Conservation (phyloP, 2,113 vertebrate species). For the Ictalurus furcatus region DNA sequence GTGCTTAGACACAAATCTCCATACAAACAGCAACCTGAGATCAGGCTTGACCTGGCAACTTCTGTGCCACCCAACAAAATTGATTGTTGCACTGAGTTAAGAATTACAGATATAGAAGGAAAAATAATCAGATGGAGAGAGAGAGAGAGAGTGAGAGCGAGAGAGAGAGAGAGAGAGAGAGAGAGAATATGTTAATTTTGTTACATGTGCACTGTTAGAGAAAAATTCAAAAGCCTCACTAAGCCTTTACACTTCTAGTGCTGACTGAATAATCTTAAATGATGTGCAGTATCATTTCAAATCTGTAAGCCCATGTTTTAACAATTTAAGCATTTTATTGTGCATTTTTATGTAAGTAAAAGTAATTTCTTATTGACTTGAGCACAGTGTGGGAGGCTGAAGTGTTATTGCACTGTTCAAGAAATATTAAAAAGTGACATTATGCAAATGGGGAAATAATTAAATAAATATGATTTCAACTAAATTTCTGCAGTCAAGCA, state of each 20-base stretch:
- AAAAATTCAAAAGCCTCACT: background rate
- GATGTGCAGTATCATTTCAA: background rate
- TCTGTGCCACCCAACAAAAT: background rate
- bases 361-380: background rate
- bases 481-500: too few species aligned
- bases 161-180: background rate
- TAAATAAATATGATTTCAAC: background rate
- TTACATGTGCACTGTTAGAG: background rate
- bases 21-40: background rate
- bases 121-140: background rate
- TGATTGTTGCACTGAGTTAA: background rate
- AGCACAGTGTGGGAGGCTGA: background rate
- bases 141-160: background rate
- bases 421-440: background rate
- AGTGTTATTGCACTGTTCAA: background rate
- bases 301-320: background rate
- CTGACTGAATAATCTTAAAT: background rate
- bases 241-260: background rate
- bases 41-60: background rate
- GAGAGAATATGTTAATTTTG: background rate
- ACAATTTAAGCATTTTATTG: background rate
- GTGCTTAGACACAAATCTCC: background rate
- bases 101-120: background rate
- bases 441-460: background rate
- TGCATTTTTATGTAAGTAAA: background rate